These are phyloP conservation scores for Amphilophus citrinellus DNA, from an alignment of 2,113 vertebrate species.

Conservation along the genomic window DNA sequence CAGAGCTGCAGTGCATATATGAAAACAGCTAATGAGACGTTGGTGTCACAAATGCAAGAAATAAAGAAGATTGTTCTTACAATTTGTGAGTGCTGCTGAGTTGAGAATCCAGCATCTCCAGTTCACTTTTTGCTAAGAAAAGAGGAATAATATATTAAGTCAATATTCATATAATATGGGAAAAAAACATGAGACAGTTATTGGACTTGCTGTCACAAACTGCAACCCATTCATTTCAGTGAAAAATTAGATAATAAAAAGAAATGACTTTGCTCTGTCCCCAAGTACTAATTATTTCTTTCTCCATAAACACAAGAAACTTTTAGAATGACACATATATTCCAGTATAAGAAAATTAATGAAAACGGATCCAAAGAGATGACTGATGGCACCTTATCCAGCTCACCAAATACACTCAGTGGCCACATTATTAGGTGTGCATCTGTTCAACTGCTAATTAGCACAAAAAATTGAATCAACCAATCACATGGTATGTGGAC, in stretches of 20 bases:
- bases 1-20: no score
- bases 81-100: constrained; percentile 89
- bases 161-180: background rate
- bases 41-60: background rate
- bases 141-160: constrained; percentile 5
- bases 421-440: background rate
- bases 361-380: background rate
- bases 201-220: background rate
- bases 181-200: background rate
- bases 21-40: background rate
- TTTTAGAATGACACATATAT: background rate
- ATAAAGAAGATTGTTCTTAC: constrained; percentile 79
- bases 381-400: background rate
- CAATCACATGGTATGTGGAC: background rate
- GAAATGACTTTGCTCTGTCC: background rate
- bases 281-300: background rate
- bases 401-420: background rate
- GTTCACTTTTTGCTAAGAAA: constrained; percentile 89
- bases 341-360: background rate
- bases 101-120: constrained; percentile 89
- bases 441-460: background rate
- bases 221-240: background rate
- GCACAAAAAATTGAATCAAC: background rate
- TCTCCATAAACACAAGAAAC: background rate
- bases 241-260: background rate